phyloP scores from a whole-genome alignment of 2,113 vertebrate species.

The Anolis carolinensis region DNA sequence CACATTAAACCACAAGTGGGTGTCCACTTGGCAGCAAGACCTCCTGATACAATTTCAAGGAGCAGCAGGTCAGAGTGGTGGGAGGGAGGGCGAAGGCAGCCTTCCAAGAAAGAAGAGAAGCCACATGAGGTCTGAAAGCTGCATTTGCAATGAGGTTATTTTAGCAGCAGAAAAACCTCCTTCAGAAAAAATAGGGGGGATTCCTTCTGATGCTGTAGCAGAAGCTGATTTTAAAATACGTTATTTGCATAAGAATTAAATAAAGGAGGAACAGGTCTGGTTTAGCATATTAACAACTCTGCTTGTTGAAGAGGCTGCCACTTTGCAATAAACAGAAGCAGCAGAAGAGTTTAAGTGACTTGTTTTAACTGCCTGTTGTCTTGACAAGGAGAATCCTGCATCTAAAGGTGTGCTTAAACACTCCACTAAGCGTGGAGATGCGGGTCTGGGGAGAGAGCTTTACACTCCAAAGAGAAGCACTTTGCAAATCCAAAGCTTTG shows the following conservation, averaged over 20 bases:
- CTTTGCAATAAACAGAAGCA: slow-evolving; percentile 47
- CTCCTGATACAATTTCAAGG: slow-evolving; percentile 58
- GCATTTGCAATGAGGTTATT: slow-evolving; percentile 54
- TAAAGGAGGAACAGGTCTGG: slow-evolving; percentile 31
- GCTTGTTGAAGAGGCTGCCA: slow-evolving; percentile 37
- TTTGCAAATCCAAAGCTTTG: slow-evolving; percentile 30
- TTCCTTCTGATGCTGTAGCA: slow-evolving; percentile 20
- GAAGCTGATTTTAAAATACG: slow-evolving; percentile 41
- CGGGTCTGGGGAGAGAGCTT: slow-evolving; percentile 1
- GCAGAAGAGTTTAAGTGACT: slow-evolving; percentile 49
- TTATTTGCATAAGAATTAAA: slow-evolving; percentile 55
- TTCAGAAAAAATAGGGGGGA: background rate
- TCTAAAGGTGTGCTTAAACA: slow-evolving; percentile 26
- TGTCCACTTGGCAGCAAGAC: slow-evolving; percentile 56
- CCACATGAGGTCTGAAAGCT: background rate
- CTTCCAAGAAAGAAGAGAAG: slow-evolving; percentile 42
- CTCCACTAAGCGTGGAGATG: background rate
- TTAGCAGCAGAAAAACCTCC: slow-evolving; percentile 38
- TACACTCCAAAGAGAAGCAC: background rate
- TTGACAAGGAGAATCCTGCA: slow-evolving; percentile 29
- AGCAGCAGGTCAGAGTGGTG: slow-evolving; percentile 52
- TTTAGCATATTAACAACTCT: slow-evolving; percentile 48
- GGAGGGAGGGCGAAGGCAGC: slow-evolving; percentile 20
- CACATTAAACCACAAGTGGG: slow-evolving; percentile 45
- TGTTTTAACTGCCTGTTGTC: slow-evolving; percentile 39